Evolutionary conservation across 2,113 vertebrate species (phyloP), one percentile per base, ranked within the genome.

Genomic region (Conger conger): DNA sequence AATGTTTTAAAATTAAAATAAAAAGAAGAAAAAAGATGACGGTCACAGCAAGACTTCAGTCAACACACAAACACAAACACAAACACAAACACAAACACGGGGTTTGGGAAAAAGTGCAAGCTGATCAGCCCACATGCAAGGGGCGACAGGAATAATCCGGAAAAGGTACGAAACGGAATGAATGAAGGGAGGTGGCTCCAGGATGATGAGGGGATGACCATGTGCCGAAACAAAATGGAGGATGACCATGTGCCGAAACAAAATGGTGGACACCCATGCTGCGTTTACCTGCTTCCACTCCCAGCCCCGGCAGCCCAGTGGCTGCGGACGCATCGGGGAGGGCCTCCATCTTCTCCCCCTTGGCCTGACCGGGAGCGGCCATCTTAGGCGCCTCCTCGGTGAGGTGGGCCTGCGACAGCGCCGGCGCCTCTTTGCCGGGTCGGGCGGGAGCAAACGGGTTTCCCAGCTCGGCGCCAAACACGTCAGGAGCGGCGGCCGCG

Each of bases 241-340:
- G 83, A 81, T 87, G 88, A 85, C 85, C 45, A 81, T 16, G 54
- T 81, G 30, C 50, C 13, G 6, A 83, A 80, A 54, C 73, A 38
- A 63, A 38, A 13, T 63, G 68, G 40, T 38, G 80, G 20, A 45
- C 45, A 82, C 89, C 89, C 90, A 91, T 92, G 93, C 86, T 76
- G 20, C 82, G 80, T 90, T 96, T 96, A 95, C 94, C 94, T 95
- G 92, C 82, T 88, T 84, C 90, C 84, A 91, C 83, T 86, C 90
- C 93, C 92, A 93, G 54, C 84, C 86, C 92, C 45, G 93, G 88
- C 89, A 93, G 90, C 89, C 88, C 91, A 83, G 91, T 89, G 76
- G 84, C 78, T 88, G 88, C 91, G 1, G 86, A 76, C 50, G 15
- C 78, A 73, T 83, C 86, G 38, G 53, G 23, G 76, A 42, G 53